Evolutionary conservation across 92 coral and sea anemone genomes (phyloP).

Genomic region (Porites lobata): DNA sequence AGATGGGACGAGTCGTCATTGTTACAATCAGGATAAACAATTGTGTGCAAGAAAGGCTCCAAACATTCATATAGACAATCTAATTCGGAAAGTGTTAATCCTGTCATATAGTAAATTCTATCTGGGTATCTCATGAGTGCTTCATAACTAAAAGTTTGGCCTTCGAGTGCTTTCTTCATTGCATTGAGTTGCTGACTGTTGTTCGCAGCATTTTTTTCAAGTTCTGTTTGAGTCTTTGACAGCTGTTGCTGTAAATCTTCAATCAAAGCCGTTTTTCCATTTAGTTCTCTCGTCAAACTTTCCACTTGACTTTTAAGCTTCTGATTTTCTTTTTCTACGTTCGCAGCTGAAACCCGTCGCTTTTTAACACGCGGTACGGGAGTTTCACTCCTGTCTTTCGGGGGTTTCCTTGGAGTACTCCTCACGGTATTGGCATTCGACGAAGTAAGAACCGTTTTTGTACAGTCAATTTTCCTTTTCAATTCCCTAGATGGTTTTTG

Average conservation of each 20-base stretch:
- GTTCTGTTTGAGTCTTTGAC: slow-evolving; percentile 33
- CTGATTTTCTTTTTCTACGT: not conserved
- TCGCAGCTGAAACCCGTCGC: not conserved
- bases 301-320: slow-evolving; percentile 29
- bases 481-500: not conserved
- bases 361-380: no score
- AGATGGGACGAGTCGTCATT: slow-evolving; percentile 3
- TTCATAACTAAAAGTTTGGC: slow-evolving; percentile 23
- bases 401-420: slow-evolving; percentile 8
- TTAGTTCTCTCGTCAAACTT: slow-evolving; percentile 19
- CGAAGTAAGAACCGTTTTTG: not conserved
- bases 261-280: not conserved
- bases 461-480: not conserved
- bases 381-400: not conserved
- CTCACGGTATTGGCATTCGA: not conserved
- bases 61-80: slow-evolving; percentile 46
- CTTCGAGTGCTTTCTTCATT: slow-evolving; percentile 29
- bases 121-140: slow-evolving; percentile 9
- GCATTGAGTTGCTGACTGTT: slow-evolving; percentile 19
- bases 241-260: slow-evolving; percentile 16
- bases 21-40: slow-evolving; percentile 19
- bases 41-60: slow-evolving; percentile 26
- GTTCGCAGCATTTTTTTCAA: not conserved
- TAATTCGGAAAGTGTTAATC: slow-evolving; percentile 34
- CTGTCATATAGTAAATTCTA: slow-evolving; percentile 37